Evolutionary conservation across 2,113 vertebrate species (phyloP).

Genomic region (Rhabdornis inornatus): DNA sequence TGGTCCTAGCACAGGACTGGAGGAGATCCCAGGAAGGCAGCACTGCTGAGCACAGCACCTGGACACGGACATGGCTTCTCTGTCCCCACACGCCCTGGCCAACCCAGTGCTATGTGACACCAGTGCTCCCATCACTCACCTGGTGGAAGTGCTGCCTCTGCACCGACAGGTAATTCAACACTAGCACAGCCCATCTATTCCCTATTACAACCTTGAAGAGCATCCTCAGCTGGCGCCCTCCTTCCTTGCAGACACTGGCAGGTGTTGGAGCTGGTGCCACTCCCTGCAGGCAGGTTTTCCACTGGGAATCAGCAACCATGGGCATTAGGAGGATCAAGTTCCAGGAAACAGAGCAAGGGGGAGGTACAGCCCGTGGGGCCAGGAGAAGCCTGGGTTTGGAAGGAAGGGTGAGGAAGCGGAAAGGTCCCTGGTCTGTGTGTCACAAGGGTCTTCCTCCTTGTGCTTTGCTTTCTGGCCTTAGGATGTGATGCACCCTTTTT

Average conservation of each 20-base stretch:
- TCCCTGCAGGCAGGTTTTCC: not conserved
- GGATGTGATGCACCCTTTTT: not conserved
- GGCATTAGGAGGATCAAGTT: not conserved
- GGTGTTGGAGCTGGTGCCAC: not conserved
- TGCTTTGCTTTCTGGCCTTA: not conserved
- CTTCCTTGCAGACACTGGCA: rapidly evolving
- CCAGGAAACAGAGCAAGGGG: not conserved
- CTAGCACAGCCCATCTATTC: not conserved
- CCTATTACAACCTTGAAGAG: not conserved
- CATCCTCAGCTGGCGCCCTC: not conserved
- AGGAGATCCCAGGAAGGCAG: not conserved
- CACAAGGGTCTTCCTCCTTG: not conserved
- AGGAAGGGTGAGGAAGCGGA: not conserved
- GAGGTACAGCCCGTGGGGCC: not conserved
- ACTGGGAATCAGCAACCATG: not conserved
- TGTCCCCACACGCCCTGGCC: rapidly evolving
- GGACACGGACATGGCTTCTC: rapidly evolving
- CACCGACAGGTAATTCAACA: not conserved
- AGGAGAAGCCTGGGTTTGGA: not conserved
- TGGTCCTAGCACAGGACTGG: not conserved
- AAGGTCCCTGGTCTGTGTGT: not conserved
- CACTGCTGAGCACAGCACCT: not conserved
- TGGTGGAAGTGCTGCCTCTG: not conserved
- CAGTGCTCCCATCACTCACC: not conserved
- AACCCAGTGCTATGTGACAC: not conserved